Percentiles rank a stretch among this genome's conserved stretches.
Conservation (phyloP, 2,888 invertebrate genomes). For the Thymelicus lineola region DNA sequence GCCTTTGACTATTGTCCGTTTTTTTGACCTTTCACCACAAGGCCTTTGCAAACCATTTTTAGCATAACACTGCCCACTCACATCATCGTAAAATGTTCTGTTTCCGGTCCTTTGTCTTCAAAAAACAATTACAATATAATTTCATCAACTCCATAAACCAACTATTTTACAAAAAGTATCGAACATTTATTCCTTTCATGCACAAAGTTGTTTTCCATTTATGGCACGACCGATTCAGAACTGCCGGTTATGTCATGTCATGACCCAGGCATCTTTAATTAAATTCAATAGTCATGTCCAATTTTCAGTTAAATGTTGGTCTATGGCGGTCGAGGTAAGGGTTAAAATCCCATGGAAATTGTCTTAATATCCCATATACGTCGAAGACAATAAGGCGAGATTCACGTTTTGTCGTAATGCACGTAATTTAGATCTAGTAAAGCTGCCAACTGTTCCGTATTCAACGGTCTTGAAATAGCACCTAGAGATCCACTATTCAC, state of each 20-base stretch:
- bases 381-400: conserved; percentile 65
- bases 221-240: conserved; percentile 34
- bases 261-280: conserved; percentile 48
- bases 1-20: conserved; percentile 1
- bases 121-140: conserved; percentile 1
- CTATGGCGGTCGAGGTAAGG: conserved; percentile 57
- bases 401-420: conserved; percentile 68
- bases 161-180: conserved; percentile 12
- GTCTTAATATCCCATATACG: conserved; percentile 66
- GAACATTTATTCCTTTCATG: conserved; percentile 29
- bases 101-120: conserved; percentile 9
- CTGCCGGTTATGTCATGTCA: conserved; percentile 34
- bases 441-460: conserved; percentile 12
- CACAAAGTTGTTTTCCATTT: conserved; percentile 30
- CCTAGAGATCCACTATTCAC: neutral
- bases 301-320: conserved; percentile 61
- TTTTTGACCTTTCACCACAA: conserved; percentile 5
- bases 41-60: neutral
- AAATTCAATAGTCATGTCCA: conserved; percentile 61
- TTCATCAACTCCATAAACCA: neutral
- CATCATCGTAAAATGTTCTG: neutral
- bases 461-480: conserved; percentile 4
- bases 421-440: conserved; percentile 59
- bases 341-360: conserved; percentile 58
- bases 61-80: neutral